phyloP scores from a whole-genome alignment of 2,113 vertebrate species.

The Vulpes ferrilata region DNA sequence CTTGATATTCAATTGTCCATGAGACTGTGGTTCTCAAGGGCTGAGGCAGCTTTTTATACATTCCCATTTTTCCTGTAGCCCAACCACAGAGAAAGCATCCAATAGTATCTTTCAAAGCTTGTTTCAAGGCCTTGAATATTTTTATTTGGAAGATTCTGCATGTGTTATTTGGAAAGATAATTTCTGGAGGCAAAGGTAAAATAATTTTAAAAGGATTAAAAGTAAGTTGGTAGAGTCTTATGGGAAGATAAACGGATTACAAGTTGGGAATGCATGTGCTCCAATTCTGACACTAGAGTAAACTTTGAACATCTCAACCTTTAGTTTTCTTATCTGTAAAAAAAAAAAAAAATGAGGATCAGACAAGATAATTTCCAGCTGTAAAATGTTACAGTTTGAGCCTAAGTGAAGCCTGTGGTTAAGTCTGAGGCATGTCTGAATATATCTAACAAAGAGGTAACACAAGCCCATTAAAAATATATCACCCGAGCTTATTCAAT shows the following conservation, averaged over 20 bases:
- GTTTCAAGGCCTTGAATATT: slow-evolving; percentile 5
- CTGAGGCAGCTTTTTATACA: background rate
- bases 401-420: background rate
- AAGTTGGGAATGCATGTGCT: background rate
- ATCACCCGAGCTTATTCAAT: background rate
- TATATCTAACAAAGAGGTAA: background rate
- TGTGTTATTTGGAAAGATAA: background rate
- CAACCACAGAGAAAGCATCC: background rate
- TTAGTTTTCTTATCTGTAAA: background rate
- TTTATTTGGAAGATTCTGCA: background rate
- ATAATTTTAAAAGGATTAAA: background rate
- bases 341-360: background rate
- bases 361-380: background rate
- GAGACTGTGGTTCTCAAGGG: background rate
- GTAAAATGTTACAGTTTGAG: background rate
- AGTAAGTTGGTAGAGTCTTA: background rate
- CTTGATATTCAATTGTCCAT: background rate
- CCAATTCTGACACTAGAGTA: background rate
- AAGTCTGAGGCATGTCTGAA: background rate
- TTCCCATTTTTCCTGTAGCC: background rate
- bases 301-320: background rate
- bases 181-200: background rate
- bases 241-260: slow-evolving; percentile 14
- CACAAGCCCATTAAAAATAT: background rate
- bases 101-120: background rate